Evolutionary conservation across 2,113 vertebrate genomes (phyloP).

Genomic region (Burhinus bistriatus): DNA sequence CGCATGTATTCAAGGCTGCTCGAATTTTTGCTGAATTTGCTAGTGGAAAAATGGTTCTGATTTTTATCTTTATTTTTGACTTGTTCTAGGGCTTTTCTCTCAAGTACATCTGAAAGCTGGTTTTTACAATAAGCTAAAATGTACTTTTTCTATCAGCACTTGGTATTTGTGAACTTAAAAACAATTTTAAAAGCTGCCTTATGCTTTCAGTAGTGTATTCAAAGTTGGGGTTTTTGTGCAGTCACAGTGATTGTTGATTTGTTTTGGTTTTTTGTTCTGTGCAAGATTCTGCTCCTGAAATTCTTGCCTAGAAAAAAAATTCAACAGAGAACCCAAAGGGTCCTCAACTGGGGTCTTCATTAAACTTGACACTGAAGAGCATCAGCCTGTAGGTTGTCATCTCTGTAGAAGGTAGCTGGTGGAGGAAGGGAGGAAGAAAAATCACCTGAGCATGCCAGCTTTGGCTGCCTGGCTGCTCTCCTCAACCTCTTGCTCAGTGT

Average conservation of each 20-base stretch:
- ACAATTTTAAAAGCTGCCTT: slow-evolving; percentile 12
- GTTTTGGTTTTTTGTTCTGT: neutral
- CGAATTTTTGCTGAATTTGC: slow-evolving; percentile 40
- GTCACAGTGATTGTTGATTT: neutral
- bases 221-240: neutral
- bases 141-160: neutral
- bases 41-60: slow-evolving; percentile 11
- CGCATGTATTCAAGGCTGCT: neutral
- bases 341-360: neutral
- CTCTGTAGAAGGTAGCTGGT: neutral
- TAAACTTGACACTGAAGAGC: neutral
- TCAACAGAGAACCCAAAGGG: neutral
- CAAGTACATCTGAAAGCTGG: neutral
- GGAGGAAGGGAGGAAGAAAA: neutral
- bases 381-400: neutral
- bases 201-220: slow-evolving; percentile 27
- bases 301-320: neutral
- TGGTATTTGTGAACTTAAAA: slow-evolving; percentile 31
- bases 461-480: neutral
- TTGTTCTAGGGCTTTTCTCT: slow-evolving; percentile 28
- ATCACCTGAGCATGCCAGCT: neutral
- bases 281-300: neutral
- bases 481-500: neutral
- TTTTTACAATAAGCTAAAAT: slow-evolving; percentile 28
- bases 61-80: slow-evolving; percentile 38